Conservation (phyloP, 2,888 invertebrate genomes). For the Eupithecia pulchellata region DNA sequence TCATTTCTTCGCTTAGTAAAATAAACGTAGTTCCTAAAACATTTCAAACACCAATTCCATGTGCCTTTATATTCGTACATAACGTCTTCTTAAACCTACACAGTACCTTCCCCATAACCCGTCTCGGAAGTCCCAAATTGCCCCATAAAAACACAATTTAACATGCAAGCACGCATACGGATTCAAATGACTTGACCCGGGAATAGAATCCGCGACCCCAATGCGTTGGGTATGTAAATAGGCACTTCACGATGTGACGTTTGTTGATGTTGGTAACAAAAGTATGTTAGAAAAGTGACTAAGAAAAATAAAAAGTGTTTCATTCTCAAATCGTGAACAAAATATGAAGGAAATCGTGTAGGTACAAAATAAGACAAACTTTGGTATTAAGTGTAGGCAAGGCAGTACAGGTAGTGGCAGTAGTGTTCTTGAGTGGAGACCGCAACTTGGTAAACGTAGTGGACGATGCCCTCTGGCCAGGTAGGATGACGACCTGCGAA, state of each 20-base stretch:
- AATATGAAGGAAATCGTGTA: not conserved
- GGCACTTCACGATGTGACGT: constrained; percentile 35
- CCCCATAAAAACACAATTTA: constrained; percentile 38
- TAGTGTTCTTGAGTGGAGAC: no score
- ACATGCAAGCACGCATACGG: constrained; percentile 32
- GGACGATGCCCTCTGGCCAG: no score
- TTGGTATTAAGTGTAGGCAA: not conserved
- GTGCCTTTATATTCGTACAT: not conserved
- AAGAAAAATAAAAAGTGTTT: not conserved
- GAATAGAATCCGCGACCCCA: constrained; percentile 42
- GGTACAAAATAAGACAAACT: not conserved
- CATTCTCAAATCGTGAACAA: not conserved
- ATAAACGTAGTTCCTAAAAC: no score
- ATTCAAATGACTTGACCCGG: constrained; percentile 43
- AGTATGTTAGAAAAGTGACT: not conserved
- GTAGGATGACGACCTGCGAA: no score
- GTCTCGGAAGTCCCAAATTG: constrained; percentile 6
- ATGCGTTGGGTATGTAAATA: constrained; percentile 42
- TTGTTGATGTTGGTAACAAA: not conserved
- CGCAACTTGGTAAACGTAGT: no score
- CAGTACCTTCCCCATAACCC: not conserved
- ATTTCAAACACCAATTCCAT: not conserved
- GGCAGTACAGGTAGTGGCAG: no score
- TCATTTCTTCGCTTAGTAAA: no score
- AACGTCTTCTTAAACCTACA: not conserved